These are phyloP conservation scores for Plumapathes pennacea DNA, from an alignment of 92 coral and sea anemone species.

Conservation along the genomic window DNA sequence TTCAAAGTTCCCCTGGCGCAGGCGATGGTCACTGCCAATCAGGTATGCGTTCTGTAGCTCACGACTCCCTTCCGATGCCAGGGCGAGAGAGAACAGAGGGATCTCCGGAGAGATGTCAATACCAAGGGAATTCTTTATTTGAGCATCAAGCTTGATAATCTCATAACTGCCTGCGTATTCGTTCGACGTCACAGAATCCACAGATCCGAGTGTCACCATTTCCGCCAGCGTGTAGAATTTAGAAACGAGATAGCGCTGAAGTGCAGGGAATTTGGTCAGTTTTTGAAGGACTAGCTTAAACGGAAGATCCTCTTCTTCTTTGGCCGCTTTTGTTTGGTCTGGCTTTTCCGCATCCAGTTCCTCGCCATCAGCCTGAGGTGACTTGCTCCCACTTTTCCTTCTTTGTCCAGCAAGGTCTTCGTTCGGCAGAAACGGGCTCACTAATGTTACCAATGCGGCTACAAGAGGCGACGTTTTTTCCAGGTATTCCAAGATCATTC, in stretches of 20 bases:
- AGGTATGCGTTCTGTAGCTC: constrained; percentile 68
- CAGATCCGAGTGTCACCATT: constrained; percentile 52
- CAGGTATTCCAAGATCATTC: constrained; percentile 69
- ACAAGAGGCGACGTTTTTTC: constrained; percentile 73
- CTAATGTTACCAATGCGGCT: constrained; percentile 76
- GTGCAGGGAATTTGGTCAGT: constrained; percentile 60
- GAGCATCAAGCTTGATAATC: constrained; percentile 52
- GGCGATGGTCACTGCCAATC: constrained; percentile 65
- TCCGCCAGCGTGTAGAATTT: constrained; percentile 77
- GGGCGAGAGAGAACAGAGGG: constrained; percentile 59
- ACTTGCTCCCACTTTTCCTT: neutral
- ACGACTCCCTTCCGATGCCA: constrained; percentile 55
- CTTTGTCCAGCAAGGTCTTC: neutral
- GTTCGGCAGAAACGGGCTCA: constrained; percentile 53
- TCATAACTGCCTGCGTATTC: constrained; percentile 66
- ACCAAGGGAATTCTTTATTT: constrained; percentile 34
- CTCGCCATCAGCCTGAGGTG: neutral
- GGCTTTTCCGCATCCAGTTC: neutral
- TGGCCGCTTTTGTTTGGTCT: constrained; percentile 6
- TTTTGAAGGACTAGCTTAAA: constrained; percentile 66
- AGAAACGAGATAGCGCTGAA: constrained; percentile 85
- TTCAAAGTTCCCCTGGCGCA: constrained; percentile 76
- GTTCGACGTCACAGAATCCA: constrained; percentile 26
- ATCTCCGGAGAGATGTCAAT: constrained; percentile 51
- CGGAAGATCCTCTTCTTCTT: constrained; percentile 42